Evolutionary conservation across 2,113 vertebrate genomes (phyloP), one percentile per base, ranked within the genome.

Genomic region (Ellobius talpinus): DNA sequence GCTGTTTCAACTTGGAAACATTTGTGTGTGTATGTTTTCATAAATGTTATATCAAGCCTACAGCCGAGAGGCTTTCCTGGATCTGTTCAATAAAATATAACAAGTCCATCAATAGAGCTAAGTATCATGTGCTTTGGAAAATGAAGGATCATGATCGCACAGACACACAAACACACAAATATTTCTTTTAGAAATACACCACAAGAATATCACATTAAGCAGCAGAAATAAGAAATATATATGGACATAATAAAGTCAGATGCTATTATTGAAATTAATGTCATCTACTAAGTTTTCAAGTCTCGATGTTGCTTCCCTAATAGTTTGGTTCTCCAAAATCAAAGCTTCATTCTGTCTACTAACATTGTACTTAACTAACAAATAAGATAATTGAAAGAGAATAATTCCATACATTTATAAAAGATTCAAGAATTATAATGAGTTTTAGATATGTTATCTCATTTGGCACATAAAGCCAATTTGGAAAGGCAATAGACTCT

Each of bases 51-150:
- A 89, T 94, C 72, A 94, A 63, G 52, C 42, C 91, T 66, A 42
- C 24, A 86, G 79, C 68, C 55, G 89, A 96, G 58, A 96, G 26
- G n/a, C 1, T 16, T 78, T 93, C 73, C 55, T 4, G 0, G 47
- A 68, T 93, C 73, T 97, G 93, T 96, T 96, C 73, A 96, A 94
- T 94, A 96, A 95, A 95, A 94, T 90, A 92, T 79, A 93, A 23
- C 65, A 89, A 47, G 45, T 52, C 72, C 50, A 86, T 94, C 96
- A 95, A 39, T 93, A 96, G 89, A 96, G 52, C 82, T 74, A 93
- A 36, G 26, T 45, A 55, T 42, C 88, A 21, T 66, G 61, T 79
- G 31, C 47, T 88, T 2, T 61, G 58, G n/a, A 96, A 70, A 79
- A 47, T 55, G 50, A 68, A 91, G 19, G n/a, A 47, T 10, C 17